A percentile compares a stretch with the other conserved stretches of the same genome.
phyloP scores from a whole-genome alignment of 2,888 invertebrate genomes.

The Cerastoderma edule region DNA sequence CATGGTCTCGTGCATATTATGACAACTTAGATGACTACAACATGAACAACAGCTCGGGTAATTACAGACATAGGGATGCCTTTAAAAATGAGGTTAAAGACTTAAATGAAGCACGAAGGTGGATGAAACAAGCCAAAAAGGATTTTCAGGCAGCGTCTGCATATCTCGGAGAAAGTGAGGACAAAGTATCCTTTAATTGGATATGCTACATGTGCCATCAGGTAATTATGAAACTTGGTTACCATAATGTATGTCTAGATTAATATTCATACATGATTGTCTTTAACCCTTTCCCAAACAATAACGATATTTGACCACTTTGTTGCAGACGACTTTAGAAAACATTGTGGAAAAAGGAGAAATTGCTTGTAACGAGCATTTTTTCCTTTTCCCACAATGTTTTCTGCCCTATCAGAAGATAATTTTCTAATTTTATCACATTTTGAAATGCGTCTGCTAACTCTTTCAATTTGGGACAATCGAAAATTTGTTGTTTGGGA shows the following conservation, averaged over 20 bases:
- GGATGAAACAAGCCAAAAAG: constrained; percentile 52
- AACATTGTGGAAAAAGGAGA: background rate
- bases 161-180: constrained; percentile 6
- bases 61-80: constrained; percentile 15
- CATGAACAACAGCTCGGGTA: background rate
- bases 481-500: too few species aligned
- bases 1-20: constrained; percentile 23
- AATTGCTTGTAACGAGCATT: background rate
- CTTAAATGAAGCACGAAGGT: constrained; percentile 41
- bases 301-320: background rate
- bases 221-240: constrained; percentile 31
- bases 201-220: constrained; percentile 62
- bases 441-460: too few species aligned
- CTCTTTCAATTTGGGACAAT: too few species aligned
- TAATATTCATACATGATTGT: background rate
- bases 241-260: background rate
- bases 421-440: too few species aligned
- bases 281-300: background rate
- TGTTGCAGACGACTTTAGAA: background rate
- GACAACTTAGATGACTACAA: constrained; percentile 36
- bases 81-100: background rate
- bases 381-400: too few species aligned
- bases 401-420: too few species aligned
- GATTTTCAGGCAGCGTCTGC: constrained; percentile 45
- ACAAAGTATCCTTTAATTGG: constrained; percentile 52